Conservation (phyloP, 2,888 invertebrate species). For the Eristalis arbustorum region DNA sequence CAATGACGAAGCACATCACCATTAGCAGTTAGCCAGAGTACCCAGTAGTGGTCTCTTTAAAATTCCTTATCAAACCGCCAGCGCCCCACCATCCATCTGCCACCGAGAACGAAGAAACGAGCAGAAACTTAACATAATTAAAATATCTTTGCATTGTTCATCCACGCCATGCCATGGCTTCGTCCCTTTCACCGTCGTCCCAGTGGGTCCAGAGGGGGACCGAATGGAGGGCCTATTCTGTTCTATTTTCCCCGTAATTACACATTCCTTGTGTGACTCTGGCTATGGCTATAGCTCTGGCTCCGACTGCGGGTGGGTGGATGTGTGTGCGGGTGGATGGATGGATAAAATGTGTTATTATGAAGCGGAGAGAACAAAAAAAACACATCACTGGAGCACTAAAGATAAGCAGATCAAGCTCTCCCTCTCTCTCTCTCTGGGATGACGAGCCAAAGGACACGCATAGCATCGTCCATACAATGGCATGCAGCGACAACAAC, state of each 20-base stretch:
- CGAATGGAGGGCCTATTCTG: conserved; percentile 37
- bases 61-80: not conserved
- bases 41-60: conserved; percentile 25
- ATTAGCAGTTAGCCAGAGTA: conserved; percentile 52
- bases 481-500: no score
- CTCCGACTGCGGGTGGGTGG: conserved; percentile 6
- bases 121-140: conserved; percentile 69
- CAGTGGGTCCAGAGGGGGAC: conserved; percentile 13
- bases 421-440: no score
- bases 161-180: conserved; percentile 26
- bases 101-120: conserved; percentile 15
- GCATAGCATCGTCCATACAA: not conserved
- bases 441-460: conserved; percentile 6
- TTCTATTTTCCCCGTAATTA: conserved; percentile 69
- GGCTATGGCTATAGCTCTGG: not conserved
- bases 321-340: not conserved
- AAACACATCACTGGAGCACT: conserved; percentile 60
- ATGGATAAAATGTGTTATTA: conserved; percentile 65
- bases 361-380: conserved; percentile 24
- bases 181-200: not conserved
- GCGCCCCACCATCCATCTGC: not conserved
- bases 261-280: conserved; percentile 64
- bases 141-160: conserved; percentile 67
- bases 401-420: conserved; percentile 64
- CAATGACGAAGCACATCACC: conserved; percentile 51